phyloP scores from a whole-genome alignment of 2,888 invertebrate species.

The Himalopsyche tibetana region DNA sequence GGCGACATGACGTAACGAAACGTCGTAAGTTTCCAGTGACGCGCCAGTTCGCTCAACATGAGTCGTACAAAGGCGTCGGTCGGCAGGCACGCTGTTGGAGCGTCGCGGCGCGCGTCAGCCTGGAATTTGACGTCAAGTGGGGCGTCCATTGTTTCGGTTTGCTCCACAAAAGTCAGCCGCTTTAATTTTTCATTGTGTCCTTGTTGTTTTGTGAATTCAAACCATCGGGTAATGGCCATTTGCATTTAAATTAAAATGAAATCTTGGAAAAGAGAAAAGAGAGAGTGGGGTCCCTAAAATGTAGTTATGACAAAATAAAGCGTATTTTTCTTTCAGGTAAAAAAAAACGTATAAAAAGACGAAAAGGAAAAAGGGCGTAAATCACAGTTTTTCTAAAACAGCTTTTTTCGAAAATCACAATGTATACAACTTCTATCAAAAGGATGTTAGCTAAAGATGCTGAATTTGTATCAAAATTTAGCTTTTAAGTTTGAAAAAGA shows the following conservation, averaged over 20 bases:
- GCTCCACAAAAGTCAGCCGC: conserved; percentile 10
- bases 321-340: too few species aligned
- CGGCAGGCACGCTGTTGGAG: not conserved
- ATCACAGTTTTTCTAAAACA: too few species aligned
- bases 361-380: too few species aligned
- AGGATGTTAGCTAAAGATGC: too few species aligned
- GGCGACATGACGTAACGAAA: not conserved
- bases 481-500: too few species aligned
- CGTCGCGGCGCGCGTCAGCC: conserved; percentile 6
- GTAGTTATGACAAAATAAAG: not conserved
- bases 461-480: too few species aligned
- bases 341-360: too few species aligned
- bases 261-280: not conserved
- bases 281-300: not conserved
- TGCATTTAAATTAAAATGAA: conserved; percentile 45
- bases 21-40: not conserved
- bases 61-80: not conserved
- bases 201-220: conserved; percentile 33
- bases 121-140: conserved; percentile 9
- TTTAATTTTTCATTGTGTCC: conserved; percentile 47
- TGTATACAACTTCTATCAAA: too few species aligned
- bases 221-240: conserved; percentile 37
- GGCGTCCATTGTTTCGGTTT: conserved; percentile 26
- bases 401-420: too few species aligned
- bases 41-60: not conserved